A percentile compares a stretch with the other conserved stretches of the same genome.
Conservation (phyloP, 2,797 vertebrate genomes). For the Spatula versicolor region DNA sequence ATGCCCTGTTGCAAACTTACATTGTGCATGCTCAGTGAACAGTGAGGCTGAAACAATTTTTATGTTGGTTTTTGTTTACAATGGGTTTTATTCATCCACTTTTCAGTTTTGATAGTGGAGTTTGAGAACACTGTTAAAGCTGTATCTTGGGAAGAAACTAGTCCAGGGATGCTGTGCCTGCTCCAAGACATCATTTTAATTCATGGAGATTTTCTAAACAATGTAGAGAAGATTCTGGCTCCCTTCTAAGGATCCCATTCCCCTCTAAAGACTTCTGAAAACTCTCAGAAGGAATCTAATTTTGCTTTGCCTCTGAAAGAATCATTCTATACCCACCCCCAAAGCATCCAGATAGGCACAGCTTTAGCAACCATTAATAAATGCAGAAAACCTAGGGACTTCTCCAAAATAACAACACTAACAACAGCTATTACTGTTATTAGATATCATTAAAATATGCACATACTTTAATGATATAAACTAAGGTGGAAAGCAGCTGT, state of each 20-base stretch:
- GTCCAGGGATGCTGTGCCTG: neutral
- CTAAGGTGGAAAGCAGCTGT: rapidly evolving
- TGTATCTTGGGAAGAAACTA: neutral
- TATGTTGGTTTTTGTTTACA: neutral
- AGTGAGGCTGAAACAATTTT: neutral
- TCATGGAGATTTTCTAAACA: neutral
- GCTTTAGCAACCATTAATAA: neutral
- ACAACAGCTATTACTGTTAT: neutral
- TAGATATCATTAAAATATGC: neutral
- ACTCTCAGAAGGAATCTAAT: neutral
- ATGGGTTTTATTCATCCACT: neutral
- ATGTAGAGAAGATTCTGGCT: neutral
- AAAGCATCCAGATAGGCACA: neutral
- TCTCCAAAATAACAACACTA: neutral
- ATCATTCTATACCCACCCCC: rapidly evolving
- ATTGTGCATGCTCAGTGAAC: rapidly evolving
- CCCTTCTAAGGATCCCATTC: neutral
- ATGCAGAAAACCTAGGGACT: neutral
- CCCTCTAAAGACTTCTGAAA: neutral
- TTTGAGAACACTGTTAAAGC: neutral
- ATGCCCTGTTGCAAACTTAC: neutral
- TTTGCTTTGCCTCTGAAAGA: neutral
- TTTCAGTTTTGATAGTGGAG: rapidly evolving
- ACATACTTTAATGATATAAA: neutral
- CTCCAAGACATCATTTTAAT: neutral